Percentiles rank a stretch among this genome's conserved stretches.
Conservation (phyloP, 2,888 invertebrate species). For the Epirrhoe alternata region DNA sequence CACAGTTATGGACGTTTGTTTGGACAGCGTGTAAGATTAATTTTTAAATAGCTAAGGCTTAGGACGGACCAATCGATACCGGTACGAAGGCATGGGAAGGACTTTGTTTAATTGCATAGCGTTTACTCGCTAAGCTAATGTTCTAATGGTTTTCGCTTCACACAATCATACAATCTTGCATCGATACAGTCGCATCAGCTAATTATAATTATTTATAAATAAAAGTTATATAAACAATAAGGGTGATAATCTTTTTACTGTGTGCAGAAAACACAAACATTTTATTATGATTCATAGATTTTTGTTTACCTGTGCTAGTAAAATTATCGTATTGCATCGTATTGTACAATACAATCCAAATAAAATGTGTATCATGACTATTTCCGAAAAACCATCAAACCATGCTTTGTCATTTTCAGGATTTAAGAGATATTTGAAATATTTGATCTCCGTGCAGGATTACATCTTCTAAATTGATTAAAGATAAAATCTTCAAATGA, state of each 20-base stretch:
- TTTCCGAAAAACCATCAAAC: no score
- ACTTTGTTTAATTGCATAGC: constrained; percentile 54
- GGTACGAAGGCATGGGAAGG: constrained; percentile 65
- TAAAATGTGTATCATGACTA: no score
- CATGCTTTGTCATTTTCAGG: background rate
- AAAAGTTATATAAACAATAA: background rate
- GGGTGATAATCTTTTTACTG: background rate
- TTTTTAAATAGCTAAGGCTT: constrained; percentile 77
- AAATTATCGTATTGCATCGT: no score
- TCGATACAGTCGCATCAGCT: constrained; percentile 13
- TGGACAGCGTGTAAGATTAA: constrained; percentile 74
- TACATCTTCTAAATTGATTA: background rate
- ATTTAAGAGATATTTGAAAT: background rate
- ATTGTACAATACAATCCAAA: no score
- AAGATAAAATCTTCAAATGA: no score
- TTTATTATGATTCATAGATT: no score
- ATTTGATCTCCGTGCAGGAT: background rate
- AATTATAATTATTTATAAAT: background rate
- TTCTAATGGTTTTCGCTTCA: background rate
- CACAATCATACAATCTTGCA: constrained; percentile 5
- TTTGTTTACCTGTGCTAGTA: no score
- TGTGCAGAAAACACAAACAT: no score
- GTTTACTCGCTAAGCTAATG: constrained; percentile 26
- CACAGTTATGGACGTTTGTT: constrained; percentile 62
- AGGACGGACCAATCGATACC: constrained; percentile 82